Conservation (phyloP, 2,888 invertebrate species). For the Aquatica leii region DNA sequence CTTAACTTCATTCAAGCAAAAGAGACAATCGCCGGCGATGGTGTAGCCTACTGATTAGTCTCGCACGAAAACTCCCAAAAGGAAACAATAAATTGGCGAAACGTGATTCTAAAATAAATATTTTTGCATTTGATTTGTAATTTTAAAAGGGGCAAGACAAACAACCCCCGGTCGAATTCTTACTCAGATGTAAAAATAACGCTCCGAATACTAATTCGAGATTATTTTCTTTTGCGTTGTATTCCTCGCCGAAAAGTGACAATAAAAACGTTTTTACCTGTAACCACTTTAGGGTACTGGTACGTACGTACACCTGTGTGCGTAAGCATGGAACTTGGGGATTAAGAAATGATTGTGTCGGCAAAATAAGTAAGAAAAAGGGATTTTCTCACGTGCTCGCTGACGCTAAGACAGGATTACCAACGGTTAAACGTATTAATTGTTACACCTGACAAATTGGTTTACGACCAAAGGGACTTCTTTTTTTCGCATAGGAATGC, state of each 20-base stretch:
- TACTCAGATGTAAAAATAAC: slow-evolving; percentile 25
- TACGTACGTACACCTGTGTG: slow-evolving; percentile 33
- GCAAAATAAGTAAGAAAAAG: slow-evolving; percentile 20
- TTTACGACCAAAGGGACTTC: slow-evolving; percentile 22
- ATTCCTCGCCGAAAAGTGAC: slow-evolving; percentile 35
- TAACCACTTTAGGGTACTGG: slow-evolving; percentile 5
- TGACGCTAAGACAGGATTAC: slow-evolving; percentile 34
- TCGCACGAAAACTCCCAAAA: neutral
- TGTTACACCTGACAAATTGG: slow-evolving; percentile 33
- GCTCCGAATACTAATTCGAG: slow-evolving; percentile 36
- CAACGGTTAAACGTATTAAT: slow-evolving; percentile 32
- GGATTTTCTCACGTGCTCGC: slow-evolving; percentile 38
- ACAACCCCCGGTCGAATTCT: slow-evolving; percentile 21
- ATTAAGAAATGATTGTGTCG: slow-evolving; percentile 27
- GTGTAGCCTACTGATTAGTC: neutral
- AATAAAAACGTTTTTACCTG: slow-evolving; percentile 32
- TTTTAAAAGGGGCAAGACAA: slow-evolving; percentile 5
- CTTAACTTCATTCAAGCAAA: too few species aligned
- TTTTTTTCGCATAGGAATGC: too few species aligned
- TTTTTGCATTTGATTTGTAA: slow-evolving; percentile 24
- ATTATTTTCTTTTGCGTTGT: slow-evolving; percentile 34
- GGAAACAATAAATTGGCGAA: slow-evolving; percentile 11
- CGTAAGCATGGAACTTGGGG: slow-evolving; percentile 33
- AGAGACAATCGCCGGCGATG: too few species aligned
- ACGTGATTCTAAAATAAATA: neutral